Base-by-base conservation (phyloP, 1,140 invertebrate genomes). In the Trichoplusia ni region DNA sequence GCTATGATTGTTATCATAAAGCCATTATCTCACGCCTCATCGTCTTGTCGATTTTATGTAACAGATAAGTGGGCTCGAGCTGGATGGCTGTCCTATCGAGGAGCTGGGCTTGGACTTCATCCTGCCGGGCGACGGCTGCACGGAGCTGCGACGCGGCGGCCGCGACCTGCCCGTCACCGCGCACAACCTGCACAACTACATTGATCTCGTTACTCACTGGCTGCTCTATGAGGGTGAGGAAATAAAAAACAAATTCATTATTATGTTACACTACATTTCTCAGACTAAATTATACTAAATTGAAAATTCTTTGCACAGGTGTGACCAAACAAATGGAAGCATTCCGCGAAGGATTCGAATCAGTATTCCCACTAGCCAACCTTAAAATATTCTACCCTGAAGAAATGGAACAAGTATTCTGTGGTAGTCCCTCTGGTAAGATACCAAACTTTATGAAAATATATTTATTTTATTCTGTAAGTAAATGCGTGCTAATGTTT, bases 401-500 rank as follows among this genome's bases (percentile, higher is more conserved):
- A 91, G 99, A 99, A 92, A 85, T 99, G 78, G 98, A 99, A 84
- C 95, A 97, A 77, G 95, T 99, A 9, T 99, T 99, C 82, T 99
- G 99, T 90, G 99, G 99, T 46, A 95, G 94, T 76, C 92, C 93
- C 49, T 93, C 94, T 83, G 93, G 92, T 86, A 85, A 64, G 65
- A n/a, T 63, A 1, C 38, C 14, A 42, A 7, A 2, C 16, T 7
- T 18, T 16, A 14, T 40, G 0, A 27, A 27, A 27, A 27, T 27
- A n/a, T 27, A 18, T 2, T 42, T 33, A 44, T 51, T 23, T 23
- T 49, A 2, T 38, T 9, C 19, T 53, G 29, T 14, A 13, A 21
- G 35, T 27, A 40, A 53, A 23, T 9, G 4, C 4, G 7, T 47
- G 9, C 18, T 27, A 7, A 21, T 54, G n/a, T 13, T 7, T 13